These are phyloP conservation scores for Sminthurinus aureus DNA, from an alignment of 2,888 invertebrate species.

Conservation along the genomic window DNA sequence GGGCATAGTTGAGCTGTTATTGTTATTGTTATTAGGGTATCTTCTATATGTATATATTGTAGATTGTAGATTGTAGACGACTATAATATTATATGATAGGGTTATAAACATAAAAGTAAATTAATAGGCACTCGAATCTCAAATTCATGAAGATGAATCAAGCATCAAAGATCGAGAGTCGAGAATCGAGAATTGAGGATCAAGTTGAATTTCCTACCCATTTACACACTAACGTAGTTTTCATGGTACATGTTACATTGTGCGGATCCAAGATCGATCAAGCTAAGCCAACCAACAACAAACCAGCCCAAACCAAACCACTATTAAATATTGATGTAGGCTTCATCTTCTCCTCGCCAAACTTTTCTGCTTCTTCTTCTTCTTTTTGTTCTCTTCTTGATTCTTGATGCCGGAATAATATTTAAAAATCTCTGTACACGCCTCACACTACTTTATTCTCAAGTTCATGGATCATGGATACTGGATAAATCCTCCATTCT, in stretches of 20 bases:
- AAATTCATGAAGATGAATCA: too few species aligned
- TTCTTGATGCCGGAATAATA: background rate
- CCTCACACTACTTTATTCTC: too few species aligned
- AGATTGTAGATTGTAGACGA: background rate
- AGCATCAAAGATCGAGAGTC: too few species aligned
- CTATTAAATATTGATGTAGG: constrained; percentile 22
- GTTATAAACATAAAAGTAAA: constrained; percentile 10
- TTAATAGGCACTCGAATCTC: constrained; percentile 28
- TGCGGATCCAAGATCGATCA: too few species aligned
- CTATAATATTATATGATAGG: background rate
- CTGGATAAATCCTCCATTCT: too few species aligned
- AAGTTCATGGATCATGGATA: too few species aligned
- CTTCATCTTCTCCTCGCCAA: background rate
- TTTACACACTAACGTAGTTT: constrained; percentile 35
- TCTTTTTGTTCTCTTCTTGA: constrained; percentile 2
- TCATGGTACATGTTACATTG: too few species aligned
- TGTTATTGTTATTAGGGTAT: background rate
- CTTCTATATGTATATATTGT: background rate
- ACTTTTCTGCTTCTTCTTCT: background rate
- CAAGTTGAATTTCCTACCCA: constrained; percentile 15
- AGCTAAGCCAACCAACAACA: too few species aligned
- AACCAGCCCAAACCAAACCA: background rate
- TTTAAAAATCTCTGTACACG: too few species aligned
- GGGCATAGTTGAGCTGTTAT: background rate
- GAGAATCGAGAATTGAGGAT: too few species aligned